phyloP scores from a whole-genome alignment of 2,888 invertebrate species.

The Steromphala cineraria region DNA sequence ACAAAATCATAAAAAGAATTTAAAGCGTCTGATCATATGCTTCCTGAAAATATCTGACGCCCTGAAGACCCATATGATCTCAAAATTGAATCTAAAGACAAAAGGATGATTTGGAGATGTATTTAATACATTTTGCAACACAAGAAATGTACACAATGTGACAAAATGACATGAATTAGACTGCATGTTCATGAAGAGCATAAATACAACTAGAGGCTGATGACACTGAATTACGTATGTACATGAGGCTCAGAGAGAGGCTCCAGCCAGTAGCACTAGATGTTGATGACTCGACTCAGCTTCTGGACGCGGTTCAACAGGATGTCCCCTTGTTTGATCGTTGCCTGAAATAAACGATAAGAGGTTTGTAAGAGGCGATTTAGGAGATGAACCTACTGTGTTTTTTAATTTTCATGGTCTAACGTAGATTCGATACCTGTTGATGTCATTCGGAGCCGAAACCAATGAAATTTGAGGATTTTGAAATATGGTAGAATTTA shows the following conservation, averaged over 20 bases:
- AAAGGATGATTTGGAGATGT: neutral
- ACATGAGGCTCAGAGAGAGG: neutral
- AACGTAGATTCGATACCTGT: no score
- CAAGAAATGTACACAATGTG: neutral
- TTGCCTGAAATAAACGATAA: slow-evolving; percentile 78
- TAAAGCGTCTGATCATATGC: no score
- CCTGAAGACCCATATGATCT: no score
- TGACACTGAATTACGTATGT: neutral
- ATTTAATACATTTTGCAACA: neutral
- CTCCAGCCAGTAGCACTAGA: slow-evolving; percentile 73
- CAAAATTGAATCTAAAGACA: no score
- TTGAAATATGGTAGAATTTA: no score
- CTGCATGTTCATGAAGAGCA: neutral
- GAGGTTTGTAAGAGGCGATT: no score
- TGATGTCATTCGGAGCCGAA: no score
- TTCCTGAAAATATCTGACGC: no score
- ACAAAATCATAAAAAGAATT: no score
- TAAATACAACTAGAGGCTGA: neutral
- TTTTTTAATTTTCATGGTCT: no score
- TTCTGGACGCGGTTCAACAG: slow-evolving; percentile 98
- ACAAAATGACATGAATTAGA: neutral
- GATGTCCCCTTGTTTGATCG: slow-evolving; percentile 98
- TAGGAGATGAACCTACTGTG: no score
- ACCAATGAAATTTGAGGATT: no score
- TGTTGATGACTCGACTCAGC: slow-evolving; percentile 98